phyloP scores from a whole-genome alignment of 2,888 invertebrate genomes.

The Catocala sponsa region DNA sequence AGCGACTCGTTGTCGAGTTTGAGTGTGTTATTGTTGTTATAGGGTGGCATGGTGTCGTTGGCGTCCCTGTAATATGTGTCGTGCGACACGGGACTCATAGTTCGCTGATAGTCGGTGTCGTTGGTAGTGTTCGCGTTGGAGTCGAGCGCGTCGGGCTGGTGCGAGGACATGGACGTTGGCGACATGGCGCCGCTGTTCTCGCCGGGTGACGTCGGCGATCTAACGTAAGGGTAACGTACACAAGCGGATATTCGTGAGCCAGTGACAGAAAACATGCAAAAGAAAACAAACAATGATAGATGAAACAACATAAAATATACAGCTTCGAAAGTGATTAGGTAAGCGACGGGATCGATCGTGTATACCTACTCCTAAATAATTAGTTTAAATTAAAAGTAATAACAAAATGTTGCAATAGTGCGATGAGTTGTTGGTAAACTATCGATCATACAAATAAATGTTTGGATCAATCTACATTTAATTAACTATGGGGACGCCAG shows the following conservation, averaged over 20 bases:
- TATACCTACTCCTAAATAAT: constrained; percentile 51
- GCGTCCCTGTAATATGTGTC: constrained; percentile 89
- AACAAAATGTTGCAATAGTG: constrained; percentile 64
- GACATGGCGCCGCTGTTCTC: constrained; percentile 83
- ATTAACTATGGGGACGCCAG: constrained; percentile 57
- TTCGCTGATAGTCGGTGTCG: constrained; percentile 72
- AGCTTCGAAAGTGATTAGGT: constrained; percentile 66
- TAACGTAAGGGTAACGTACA: constrained; percentile 78
- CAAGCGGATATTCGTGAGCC: constrained; percentile 86
- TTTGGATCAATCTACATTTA: constrained; percentile 51
- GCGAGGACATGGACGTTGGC: constrained; percentile 74
- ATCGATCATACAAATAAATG: constrained; percentile 42
- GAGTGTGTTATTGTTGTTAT: constrained; percentile 81
- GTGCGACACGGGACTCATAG: constrained; percentile 82
- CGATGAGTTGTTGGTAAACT: constrained; percentile 49
- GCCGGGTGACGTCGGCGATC: constrained; percentile 82
- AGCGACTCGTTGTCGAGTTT: constrained; percentile 84
- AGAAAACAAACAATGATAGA: constrained; percentile 76
- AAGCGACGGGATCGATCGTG: constrained; percentile 67
- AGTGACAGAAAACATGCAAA: constrained; percentile 86
- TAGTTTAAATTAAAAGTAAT: constrained; percentile 60
- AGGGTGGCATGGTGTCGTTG: constrained; percentile 66
- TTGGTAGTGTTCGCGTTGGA: constrained; percentile 71
- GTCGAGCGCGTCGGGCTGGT: constrained; percentile 68
- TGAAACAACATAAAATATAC: constrained; percentile 69